phyloP scores from a whole-genome alignment of 2,888 invertebrate species.

The Cantharis rufa region DNA sequence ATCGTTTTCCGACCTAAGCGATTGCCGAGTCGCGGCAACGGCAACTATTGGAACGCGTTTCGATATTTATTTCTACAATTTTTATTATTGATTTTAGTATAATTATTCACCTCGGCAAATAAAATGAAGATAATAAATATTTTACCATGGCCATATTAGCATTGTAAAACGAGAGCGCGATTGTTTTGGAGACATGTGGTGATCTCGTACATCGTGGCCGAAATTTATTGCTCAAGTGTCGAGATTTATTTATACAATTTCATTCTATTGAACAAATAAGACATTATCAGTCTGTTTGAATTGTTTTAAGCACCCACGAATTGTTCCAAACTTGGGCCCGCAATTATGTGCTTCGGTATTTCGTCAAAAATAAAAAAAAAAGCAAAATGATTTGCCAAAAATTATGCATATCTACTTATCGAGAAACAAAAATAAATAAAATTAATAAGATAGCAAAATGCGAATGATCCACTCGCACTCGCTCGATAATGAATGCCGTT shows the following conservation, averaged over 20 bases:
- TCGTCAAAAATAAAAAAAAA: neutral
- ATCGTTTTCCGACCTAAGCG: neutral
- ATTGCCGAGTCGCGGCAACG: neutral
- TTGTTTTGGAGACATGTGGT: constrained; percentile 28
- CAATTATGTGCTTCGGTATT: neutral
- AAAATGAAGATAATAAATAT: constrained; percentile 1
- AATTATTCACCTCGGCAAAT: neutral
- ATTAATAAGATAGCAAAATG: neutral
- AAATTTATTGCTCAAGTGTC: constrained; percentile 21
- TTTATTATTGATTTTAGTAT: neutral
- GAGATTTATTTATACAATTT: constrained; percentile 24
- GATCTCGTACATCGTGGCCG: constrained; percentile 12
- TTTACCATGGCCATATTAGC: constrained; percentile 17
- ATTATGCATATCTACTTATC: neutral
- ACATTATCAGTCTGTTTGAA: constrained; percentile 7
- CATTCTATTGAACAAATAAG: constrained; percentile 23
- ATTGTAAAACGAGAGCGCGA: constrained; percentile 23
- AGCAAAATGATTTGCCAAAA: neutral
- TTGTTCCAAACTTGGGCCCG: neutral
- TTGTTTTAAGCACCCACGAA: constrained; percentile 3
- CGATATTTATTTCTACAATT: neutral
- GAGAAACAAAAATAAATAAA: neutral
- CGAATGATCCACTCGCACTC: neutral
- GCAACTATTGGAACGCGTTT: neutral
- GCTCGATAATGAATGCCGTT: neutral